Evolutionary conservation across 2,888 invertebrate genomes (phyloP), one percentile per base, ranked within the genome.

Genomic region (Phlogophora meticulosa): DNA sequence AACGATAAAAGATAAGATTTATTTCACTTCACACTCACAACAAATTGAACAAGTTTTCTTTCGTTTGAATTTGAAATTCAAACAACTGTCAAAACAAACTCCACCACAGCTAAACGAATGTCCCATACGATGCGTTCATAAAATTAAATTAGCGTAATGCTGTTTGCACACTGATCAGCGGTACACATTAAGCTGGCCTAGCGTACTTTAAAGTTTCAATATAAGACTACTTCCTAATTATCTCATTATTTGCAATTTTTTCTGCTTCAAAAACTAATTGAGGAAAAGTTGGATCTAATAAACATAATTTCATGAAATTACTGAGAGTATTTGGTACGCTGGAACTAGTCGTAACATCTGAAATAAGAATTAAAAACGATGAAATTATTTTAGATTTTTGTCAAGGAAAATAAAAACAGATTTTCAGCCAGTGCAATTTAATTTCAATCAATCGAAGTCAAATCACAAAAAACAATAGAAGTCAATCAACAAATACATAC

Each of bases 241-340:
- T 69, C 69, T 85, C 67, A 24, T 80, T 68, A 40, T 85, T 69
- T 0, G 94, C 40, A 51, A 91, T 78, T 66, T 88, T 87, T 73
- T 91, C 88, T n/a, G 90, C 88, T 84, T 92, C 88, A 42, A 73
- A 51, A 10, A 95, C 85, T 4, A 91, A 38, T 72, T 88, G 77
- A 0, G 91, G 91, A 76, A 94, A 94, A 2, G 69, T 76, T n/a
- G 95, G 95, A 77, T 95, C 95, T 20, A 94, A 60, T 24, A 95
- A 71, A 76, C 94, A 93, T 7, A 94, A 43, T 75, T 90, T 93
- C 1, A 94, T 81, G 73, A 94, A 94, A 68, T 88, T 87, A 3
- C 63, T 82, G 48, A 87, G 91, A 4, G 85, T 77, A 17, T 69
- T 40, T 11, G 92, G 91, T n/a, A 89, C 22, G 4, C 66, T 60